Conservation (phyloP, 2,797 vertebrate genomes). For the Argentina silus region DNA sequence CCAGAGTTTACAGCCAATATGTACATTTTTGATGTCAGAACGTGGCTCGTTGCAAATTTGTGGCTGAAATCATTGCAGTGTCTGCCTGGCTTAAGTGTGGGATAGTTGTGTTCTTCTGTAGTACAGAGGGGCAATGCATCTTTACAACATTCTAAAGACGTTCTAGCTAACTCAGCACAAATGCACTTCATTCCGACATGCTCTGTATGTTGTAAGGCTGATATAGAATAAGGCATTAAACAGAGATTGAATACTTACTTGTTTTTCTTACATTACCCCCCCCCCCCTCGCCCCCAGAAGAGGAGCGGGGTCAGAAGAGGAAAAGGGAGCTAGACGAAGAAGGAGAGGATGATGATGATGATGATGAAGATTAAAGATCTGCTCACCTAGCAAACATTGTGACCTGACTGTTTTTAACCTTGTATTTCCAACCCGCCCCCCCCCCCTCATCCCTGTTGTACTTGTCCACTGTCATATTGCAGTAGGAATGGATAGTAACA, state of each 20-base stretch:
- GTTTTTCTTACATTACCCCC: too few species aligned
- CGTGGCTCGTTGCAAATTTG: too few species aligned
- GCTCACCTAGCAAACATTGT: slow-evolving; percentile 83
- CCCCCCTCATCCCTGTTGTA: slow-evolving; percentile 56
- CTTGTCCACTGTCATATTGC: slow-evolving; percentile 66
- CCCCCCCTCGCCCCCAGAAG: too few species aligned
- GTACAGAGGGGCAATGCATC: too few species aligned
- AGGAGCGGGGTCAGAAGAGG: slow-evolving; percentile 91
- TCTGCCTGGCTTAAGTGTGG: too few species aligned
- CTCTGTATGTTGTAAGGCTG: too few species aligned
- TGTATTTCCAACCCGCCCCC: slow-evolving; percentile 76
- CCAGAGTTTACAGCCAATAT: too few species aligned
- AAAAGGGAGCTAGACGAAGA: slow-evolving; percentile 98
- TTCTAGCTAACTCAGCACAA: neutral
- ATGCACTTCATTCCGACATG: neutral
- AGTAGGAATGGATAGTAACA: slow-evolving; percentile 64
- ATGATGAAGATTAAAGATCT: slow-evolving; percentile 68
- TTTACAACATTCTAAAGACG: too few species aligned
- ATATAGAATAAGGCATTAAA: too few species aligned
- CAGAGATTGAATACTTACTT: slow-evolving; percentile 34
- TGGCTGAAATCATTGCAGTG: too few species aligned
- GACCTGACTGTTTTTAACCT: slow-evolving; percentile 93
- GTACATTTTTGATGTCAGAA: too few species aligned
- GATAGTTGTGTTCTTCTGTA: too few species aligned
- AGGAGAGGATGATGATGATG: slow-evolving; percentile 90